phyloP scores from a whole-genome alignment of 30 jellyfish, hydroid and myxozoan species.

The Aurelia coerulea region DNA sequence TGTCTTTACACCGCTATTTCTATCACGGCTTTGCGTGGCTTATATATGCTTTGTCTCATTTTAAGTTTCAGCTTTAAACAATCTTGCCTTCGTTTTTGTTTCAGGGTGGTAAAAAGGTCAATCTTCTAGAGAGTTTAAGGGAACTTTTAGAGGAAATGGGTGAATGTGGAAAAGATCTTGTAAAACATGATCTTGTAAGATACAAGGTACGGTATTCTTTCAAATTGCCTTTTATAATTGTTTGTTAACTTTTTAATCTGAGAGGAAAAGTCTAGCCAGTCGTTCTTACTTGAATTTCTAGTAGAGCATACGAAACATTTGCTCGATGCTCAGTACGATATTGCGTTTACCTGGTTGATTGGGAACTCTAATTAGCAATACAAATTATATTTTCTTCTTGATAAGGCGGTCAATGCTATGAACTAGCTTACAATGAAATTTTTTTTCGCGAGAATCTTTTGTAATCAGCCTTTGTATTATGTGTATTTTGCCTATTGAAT shows the following conservation, averaged over 20 bases:
- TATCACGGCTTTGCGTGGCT: no score
- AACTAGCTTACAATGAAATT: no score
- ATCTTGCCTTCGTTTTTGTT: not conserved
- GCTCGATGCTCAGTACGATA: no score
- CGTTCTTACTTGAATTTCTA: no score
- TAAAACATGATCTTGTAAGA: slow-evolving; percentile 50
- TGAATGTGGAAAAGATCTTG: slow-evolving; percentile 56
- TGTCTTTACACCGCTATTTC: no score
- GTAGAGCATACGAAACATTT: not conserved
- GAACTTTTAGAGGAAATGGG: slow-evolving; percentile 73
- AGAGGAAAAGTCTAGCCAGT: not conserved
- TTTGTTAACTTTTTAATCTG: not conserved
- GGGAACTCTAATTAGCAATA: no score
- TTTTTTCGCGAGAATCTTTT: no score
- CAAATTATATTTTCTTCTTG: no score
- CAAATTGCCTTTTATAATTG: not conserved
- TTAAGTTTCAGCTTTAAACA: not conserved
- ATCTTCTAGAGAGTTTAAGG: slow-evolving; percentile 56
- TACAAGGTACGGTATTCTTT: slow-evolving; percentile 51
- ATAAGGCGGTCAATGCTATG: no score
- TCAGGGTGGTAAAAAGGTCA: slow-evolving; percentile 60
- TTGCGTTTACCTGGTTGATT: no score
- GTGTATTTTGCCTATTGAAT: no score
- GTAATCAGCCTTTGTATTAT: no score
- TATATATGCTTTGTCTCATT: not conserved